A percentile compares a stretch with the other conserved stretches of the same genome.
Evolutionary conservation across 2,797 vertebrate species (phyloP).

Genomic region (Enteromius radiatus): DNA sequence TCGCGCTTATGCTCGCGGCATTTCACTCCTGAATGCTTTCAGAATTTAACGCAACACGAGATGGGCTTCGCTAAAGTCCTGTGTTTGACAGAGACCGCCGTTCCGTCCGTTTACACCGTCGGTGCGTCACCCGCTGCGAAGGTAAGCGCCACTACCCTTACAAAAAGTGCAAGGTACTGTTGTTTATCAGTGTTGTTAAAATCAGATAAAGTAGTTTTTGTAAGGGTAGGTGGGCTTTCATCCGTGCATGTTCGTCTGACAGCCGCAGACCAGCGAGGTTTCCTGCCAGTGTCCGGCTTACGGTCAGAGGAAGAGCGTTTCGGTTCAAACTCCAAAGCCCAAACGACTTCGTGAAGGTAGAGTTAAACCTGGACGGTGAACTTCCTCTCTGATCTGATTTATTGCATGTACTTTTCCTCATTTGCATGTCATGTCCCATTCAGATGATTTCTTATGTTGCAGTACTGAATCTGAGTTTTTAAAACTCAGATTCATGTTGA

Average conservation of each 20-base stretch:
- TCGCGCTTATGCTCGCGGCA: conserved; percentile 19
- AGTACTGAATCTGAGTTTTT: not conserved
- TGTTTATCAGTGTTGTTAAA: not conserved
- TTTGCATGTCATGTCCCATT: not conserved
- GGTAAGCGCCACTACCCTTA: no score
- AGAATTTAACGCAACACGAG: conserved; percentile 12
- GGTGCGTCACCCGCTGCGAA: no score
- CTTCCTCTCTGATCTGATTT: not conserved
- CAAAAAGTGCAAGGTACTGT: not conserved
- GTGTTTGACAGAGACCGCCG: not conserved
- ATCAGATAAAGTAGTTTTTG: not conserved
- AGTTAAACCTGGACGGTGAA: not conserved
- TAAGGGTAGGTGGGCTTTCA: not conserved
- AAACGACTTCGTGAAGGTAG: not conserved
- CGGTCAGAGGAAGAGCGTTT: not conserved
- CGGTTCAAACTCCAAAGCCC: not conserved
- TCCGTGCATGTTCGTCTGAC: not conserved
- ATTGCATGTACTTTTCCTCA: not conserved
- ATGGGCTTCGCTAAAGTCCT: not conserved
- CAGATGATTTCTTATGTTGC: not conserved
- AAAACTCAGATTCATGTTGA: not conserved
- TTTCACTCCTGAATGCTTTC: conserved; percentile 12
- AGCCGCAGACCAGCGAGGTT: not conserved
- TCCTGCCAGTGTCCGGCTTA: not conserved
- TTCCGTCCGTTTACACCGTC: not conserved